phyloP scores from a whole-genome alignment of 2,888 invertebrate species.

The Phragmatobia fuliginosa region DNA sequence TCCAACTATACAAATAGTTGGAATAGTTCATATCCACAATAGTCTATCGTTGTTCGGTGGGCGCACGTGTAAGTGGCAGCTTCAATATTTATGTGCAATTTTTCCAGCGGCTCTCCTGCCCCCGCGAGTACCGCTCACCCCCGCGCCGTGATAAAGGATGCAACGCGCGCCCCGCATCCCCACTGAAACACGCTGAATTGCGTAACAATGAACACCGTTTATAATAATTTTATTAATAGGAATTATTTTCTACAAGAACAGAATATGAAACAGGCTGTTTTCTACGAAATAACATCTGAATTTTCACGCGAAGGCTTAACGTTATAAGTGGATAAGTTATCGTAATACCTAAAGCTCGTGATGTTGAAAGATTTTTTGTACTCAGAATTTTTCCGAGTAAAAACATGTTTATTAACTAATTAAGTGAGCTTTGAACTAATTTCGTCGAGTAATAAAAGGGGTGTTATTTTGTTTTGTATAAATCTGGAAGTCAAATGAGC shows the following conservation, averaged over 20 bases:
- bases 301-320: slow-evolving; percentile 15
- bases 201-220: slow-evolving; percentile 79
- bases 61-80: slow-evolving; percentile 87
- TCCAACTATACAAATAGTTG: too few species aligned
- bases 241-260: slow-evolving; percentile 54
- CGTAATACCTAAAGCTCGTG: slow-evolving; percentile 20
- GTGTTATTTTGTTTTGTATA: slow-evolving; percentile 24
- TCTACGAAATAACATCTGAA: slow-evolving; percentile 21
- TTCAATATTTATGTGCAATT: slow-evolving; percentile 87
- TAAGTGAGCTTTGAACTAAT: slow-evolving; percentile 46
- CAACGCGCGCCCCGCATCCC: slow-evolving; percentile 68
- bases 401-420: slow-evolving; percentile 42
- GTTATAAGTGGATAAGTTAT: slow-evolving; percentile 28
- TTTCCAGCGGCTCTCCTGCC: slow-evolving; percentile 75
- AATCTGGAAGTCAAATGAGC: slow-evolving; percentile 32
- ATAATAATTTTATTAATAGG: slow-evolving; percentile 69
- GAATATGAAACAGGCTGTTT: slow-evolving; percentile 38
- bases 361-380: slow-evolving; percentile 31
- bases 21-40: slow-evolving; percentile 58
- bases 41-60: slow-evolving; percentile 61
- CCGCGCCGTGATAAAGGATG: slow-evolving; percentile 79
- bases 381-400: slow-evolving; percentile 33
- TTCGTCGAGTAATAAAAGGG: slow-evolving; percentile 32
- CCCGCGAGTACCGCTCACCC: slow-evolving; percentile 46
- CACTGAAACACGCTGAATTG: slow-evolving; percentile 68